Evolutionary conservation across 1,140 invertebrate species (phyloP), one percentile per base, ranked within the genome.

Genomic region (Aradophagus sp.): DNA sequence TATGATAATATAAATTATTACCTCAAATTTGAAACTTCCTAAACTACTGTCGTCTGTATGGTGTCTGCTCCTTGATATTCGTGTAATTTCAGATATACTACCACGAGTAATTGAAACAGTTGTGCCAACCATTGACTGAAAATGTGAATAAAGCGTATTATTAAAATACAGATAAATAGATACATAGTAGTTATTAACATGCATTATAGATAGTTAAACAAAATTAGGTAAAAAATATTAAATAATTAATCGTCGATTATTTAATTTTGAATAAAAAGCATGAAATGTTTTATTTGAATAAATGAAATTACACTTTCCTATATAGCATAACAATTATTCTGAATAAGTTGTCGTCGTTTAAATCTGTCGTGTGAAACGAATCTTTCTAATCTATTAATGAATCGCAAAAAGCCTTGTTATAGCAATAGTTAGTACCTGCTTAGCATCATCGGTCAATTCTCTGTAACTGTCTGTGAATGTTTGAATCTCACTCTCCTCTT

Each of bases 21-120:
- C 90, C 88, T 92, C 90, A 77, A 89, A 90, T 80, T 91, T 91
- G 74, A 90, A 90, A 82, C 90, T 91, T 77, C 90, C 89, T 62
- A 91, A 82, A 50, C 89, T 91, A 48, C 90, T 91, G 72, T 92
- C 91, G 80, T 92, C 91, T 1, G 90, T 92, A 73, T 90, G 88
- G 70, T 90, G 89, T 45, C 89, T 86, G 50, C 83, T 88, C 62
- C 89, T 86, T 14, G 82, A 80, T 62, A 87, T 84, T 42, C 79
- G 77, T 41, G 80, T 80, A 56, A 86, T 83, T 72, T 85, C 86
- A 70, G 84, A 86, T 48, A 80, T 72, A 79, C 80, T 84, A 75
- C 80, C 78, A 75, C 84, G 78, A 68, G 86, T 83, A 77, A 89
- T 65, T 47, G 87, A 84, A 66, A 86, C 77, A 72, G 83, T 71